Evolutionary conservation across 2,113 vertebrate species (phyloP).

Genomic region (Bos indicus): DNA sequence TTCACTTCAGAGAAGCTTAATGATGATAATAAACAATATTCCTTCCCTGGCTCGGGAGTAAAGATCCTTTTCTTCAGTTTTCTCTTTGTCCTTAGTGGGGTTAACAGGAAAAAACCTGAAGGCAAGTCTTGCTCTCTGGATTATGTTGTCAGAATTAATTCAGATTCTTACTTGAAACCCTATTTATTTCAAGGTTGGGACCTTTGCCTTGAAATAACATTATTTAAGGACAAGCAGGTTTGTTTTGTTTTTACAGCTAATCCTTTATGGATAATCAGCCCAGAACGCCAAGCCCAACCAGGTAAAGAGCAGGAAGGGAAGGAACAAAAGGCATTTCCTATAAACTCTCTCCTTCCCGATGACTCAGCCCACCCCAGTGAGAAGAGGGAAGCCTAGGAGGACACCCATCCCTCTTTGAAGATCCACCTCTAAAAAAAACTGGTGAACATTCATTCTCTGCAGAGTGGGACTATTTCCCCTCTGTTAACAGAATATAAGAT

Average conservation of each 20-base stretch:
- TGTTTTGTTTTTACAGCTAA: conserved; percentile 34
- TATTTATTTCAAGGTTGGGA: not conserved
- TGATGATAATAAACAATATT: not conserved
- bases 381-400: not conserved
- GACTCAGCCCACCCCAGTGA: not conserved
- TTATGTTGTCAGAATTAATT: conserved; percentile 55
- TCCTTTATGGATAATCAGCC: not conserved
- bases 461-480: not conserved
- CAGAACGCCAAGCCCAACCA: not conserved
- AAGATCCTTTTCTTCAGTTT: not conserved
- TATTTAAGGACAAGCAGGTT: conserved; percentile 31
- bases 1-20: not conserved
- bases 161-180: conserved; percentile 29
- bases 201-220: conserved; percentile 26
- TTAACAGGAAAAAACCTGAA: not conserved
- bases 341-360: not conserved
- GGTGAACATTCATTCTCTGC: not conserved
- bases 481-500: not conserved
- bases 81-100: not conserved
- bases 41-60: not conserved
- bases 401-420: not conserved
- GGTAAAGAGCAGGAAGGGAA: not conserved
- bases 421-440: not conserved
- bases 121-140: not conserved
- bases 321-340: conserved; percentile 39